Conservation (phyloP, 2,113 vertebrate genomes). For the Prochilodus magdalenae region DNA sequence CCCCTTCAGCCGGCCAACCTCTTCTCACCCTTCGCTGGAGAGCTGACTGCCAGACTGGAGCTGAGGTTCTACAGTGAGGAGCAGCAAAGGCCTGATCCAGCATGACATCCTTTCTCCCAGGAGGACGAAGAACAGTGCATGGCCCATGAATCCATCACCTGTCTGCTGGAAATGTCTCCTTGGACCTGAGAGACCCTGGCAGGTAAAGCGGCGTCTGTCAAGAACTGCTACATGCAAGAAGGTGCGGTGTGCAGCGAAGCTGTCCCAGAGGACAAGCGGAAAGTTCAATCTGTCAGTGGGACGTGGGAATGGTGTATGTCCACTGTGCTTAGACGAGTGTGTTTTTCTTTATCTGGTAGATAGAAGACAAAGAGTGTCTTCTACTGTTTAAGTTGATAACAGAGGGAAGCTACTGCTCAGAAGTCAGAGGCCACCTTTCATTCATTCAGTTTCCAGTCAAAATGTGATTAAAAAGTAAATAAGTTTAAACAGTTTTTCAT, state of each 20-base stretch:
- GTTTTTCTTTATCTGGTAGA: constrained; percentile 23
- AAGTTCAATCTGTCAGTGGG: constrained; percentile 50
- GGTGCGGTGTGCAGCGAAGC: constrained; percentile 27
- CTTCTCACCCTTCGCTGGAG: constrained; percentile 21
- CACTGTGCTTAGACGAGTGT: constrained; percentile 1
- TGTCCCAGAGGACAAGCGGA: constrained; percentile 36
- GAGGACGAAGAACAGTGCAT: constrained; percentile 43
- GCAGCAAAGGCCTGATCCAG: constrained; percentile 46
- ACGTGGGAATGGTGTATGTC: constrained; percentile 9
- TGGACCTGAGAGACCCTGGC: constrained; percentile 23
- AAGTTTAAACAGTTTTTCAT: too few relatives aligned
- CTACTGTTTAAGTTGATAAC: background rate
- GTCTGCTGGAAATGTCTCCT: constrained; percentile 33
- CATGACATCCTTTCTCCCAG: constrained; percentile 45
- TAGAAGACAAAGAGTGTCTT: background rate
- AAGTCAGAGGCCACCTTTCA: too few relatives aligned
- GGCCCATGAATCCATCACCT: constrained; percentile 17
- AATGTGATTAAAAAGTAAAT: too few relatives aligned
- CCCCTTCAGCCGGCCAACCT: constrained; percentile 26
- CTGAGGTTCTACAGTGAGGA: constrained; percentile 10
- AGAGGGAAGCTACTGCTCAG: background rate
- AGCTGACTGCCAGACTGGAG: constrained; percentile 26
- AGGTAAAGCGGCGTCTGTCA: constrained; percentile 48
- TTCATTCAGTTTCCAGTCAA: too few relatives aligned
- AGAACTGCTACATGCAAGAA: constrained; percentile 16